Conservation (phyloP, 2,113 vertebrate genomes). For the Pheucticus melanocephalus region DNA sequence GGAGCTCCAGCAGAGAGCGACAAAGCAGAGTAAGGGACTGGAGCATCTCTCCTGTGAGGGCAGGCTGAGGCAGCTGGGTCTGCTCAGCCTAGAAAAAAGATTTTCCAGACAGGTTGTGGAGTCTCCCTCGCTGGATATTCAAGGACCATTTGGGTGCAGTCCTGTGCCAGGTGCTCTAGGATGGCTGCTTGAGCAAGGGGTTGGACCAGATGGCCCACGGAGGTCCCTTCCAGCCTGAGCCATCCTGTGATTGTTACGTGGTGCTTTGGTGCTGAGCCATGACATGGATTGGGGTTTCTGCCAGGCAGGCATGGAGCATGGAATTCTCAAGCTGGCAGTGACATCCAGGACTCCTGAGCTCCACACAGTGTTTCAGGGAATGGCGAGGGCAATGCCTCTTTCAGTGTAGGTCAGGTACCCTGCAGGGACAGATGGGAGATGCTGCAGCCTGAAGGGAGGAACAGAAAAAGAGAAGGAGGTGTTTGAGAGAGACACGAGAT, state of each 20-base stretch:
- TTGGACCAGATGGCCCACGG: neutral
- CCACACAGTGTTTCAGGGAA: fast-evolving
- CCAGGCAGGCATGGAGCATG: fast-evolving
- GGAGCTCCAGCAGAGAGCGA: neutral
- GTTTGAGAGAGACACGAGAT: fast-evolving
- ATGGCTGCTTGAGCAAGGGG: neutral
- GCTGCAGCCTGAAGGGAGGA: neutral
- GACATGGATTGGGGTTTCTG: neutral
- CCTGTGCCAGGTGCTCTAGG: neutral
- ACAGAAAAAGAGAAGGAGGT: neutral
- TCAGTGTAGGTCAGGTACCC: fast-evolving
- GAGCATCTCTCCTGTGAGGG: neutral
- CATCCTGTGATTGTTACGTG: fast-evolving
- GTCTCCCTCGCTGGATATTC: neutral
- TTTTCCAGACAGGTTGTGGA: neutral
- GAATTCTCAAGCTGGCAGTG: fast-evolving
- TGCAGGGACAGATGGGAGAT: neutral
- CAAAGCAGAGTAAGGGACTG: too few species aligned
- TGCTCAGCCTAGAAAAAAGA: neutral
- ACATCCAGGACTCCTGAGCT: fast-evolving
- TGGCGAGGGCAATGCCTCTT: fast-evolving
- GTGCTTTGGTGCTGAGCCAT: fast-evolving
- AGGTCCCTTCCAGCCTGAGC: neutral
- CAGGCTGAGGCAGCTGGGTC: neutral
- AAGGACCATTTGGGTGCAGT: neutral